Conservation (phyloP, 2,113 vertebrate genomes). For the Crotophaga sulcirostris region DNA sequence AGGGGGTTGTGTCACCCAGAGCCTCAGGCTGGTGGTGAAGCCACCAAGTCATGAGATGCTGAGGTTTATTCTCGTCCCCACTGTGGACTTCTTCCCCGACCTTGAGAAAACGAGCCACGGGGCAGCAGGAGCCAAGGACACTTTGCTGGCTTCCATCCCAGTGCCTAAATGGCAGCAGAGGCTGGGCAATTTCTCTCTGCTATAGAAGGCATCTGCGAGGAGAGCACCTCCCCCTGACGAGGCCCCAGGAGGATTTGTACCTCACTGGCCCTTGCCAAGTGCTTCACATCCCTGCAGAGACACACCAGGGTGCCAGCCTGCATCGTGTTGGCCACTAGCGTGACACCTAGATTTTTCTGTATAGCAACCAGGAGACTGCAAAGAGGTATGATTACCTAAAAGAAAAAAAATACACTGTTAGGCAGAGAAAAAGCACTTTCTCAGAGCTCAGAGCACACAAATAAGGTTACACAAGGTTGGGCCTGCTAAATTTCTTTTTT, state of each 20-base stretch:
- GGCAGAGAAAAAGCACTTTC: neutral
- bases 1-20: neutral
- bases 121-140: neutral
- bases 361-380: neutral
- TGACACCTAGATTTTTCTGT: neutral
- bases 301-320: fast-evolving
- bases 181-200: neutral
- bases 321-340: fast-evolving
- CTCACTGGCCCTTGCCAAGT: neutral
- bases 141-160: neutral
- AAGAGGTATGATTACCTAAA: neutral
- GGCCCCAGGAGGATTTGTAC: neutral
- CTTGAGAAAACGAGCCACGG: neutral
- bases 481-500: neutral
- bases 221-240: neutral
- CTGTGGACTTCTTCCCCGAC: fast-evolving
- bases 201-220: neutral
- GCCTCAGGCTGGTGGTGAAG: neutral
- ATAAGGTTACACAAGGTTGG: neutral
- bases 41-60: neutral
- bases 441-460: neutral
- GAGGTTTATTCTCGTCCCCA: neutral
- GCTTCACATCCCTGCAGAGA: neutral
- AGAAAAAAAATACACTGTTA: neutral
- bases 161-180: neutral